Conservation (phyloP, 1,140 invertebrate species). For the Drosophila obscura region DNA sequence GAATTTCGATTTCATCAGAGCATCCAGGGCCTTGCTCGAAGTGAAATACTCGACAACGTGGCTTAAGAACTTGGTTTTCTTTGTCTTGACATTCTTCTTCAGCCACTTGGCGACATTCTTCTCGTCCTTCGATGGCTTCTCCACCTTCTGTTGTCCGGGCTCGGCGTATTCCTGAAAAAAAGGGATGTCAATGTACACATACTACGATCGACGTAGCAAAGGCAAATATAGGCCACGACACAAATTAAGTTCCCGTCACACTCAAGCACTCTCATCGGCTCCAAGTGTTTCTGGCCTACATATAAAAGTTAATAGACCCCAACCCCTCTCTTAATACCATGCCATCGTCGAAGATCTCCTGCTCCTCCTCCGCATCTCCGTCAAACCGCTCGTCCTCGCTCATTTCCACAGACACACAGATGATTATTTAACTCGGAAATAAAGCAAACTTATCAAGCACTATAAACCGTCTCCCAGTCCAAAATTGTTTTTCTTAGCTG, state of each 20-base stretch:
- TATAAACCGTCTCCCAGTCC: constrained; percentile 4
- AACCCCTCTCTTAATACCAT: constrained; percentile 35
- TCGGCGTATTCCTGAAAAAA: constrained; percentile 77
- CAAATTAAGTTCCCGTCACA: constrained; percentile 61
- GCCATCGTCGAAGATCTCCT: constrained; percentile 70
- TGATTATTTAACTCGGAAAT: background rate
- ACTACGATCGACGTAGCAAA: background rate
- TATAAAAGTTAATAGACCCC: no score
- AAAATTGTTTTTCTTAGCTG: constrained; percentile 44
- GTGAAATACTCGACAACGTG: constrained; percentile 99
- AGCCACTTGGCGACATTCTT: constrained; percentile 97
- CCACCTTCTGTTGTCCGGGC: constrained; percentile 85
- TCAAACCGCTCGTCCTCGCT: constrained; percentile 45
- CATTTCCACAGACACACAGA: constrained; percentile 29
- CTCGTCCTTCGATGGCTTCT: constrained; percentile 95
- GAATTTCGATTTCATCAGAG: constrained; percentile 96
- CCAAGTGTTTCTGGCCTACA: background rate
- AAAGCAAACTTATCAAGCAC: constrained; percentile 19
- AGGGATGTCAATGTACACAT: constrained; percentile 12
- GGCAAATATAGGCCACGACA: constrained; percentile 69
- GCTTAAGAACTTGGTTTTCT: constrained; percentile 97
- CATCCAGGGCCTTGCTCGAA: constrained; percentile 94
- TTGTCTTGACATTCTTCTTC: constrained; percentile 94
- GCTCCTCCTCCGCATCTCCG: constrained; percentile 52
- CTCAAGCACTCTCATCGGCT: constrained; percentile 9